Evolutionary conservation across 2,888 invertebrate genomes (phyloP), one percentile per base, ranked within the genome.

Genomic region (Cryptus armator): DNA sequence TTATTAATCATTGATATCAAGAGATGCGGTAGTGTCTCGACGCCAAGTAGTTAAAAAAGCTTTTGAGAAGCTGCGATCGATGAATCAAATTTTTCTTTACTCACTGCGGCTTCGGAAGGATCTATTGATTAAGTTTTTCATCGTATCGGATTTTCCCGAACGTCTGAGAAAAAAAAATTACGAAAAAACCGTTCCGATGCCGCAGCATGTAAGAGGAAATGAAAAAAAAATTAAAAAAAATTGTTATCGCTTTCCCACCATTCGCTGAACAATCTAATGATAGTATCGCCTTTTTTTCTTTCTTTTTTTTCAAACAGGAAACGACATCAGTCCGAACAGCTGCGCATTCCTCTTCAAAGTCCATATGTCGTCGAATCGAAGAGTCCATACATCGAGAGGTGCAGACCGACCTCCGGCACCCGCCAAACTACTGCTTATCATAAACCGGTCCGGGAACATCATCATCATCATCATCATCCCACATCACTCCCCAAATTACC

Each of bases 251-350:
- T 48, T 14, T 3, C 14, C 16, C 2, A 53, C 53, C 19, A 53
- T 16, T 53, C 4, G 16, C 5, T 5, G 19, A 62, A 62, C 12
- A n/a, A 62, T 29, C 2, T 24, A 14, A 24, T 29, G 62, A 62
- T 6, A 7, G 32, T 29, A 56, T 32, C n/a, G 62, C 70, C 24
- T 46, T 19, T 29, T 70, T 62, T 84, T 53, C 43, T 46, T 48
- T 46, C 29, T 19, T 29, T 62, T 84, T 53, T 51, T 46, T 48
- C 6, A 7, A 37, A 12, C 81, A 93, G 93, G 89, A 93, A 93
- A 92, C 93, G 93, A 85, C 91, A 92, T 84, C 92, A 93, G 85
- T 91, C 90, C 80, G 92, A 93, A 76, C 92, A 92, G 77, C 83
- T 88, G 64, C 91, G 91, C 84, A 87, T 90, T 86, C 91, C 92